Base-by-base conservation (phyloP, 2,888 invertebrate species). In the Zelleria hepariella region DNA sequence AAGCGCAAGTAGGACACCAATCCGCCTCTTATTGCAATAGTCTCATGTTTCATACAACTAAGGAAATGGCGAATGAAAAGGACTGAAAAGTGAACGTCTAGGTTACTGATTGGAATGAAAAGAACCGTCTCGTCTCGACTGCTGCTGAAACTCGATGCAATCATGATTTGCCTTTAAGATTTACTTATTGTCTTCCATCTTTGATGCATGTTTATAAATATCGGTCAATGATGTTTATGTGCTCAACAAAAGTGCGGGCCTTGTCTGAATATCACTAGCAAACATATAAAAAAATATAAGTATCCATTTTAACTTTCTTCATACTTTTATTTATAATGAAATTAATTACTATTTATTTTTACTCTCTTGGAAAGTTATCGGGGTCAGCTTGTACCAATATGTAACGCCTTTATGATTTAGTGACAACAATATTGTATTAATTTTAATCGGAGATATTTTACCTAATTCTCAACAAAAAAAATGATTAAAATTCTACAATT, bases 111-210 rank as follows among this genome's bases (percentile, higher is more conserved):
- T 15, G 32, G 15, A 10, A 42, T 15, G 32, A 42, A 42, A n/a
- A n/a, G n/a, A n/a, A n/a, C n/a, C n/a, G n/a, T n/a, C n/a, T 15
- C 15, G 15, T 42, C 15, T 15, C 2, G 1, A 15, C 15, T 10
- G 32, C 32, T 42, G 15, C 32, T 42, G 32, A 42, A 42, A 42
- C 32, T 42, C 4, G 32, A 15, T 42, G 18, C 20, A n/a, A 49
- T 21, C 49, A 48, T 49, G 2, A 18, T 20, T 51, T 23, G 23
- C 8, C 23, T 51, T 51, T 21, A 51, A 51, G 21, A 51, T 21
- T 20, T 51, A 20, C 60, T 61, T 64, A 58, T 63, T 63, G 74
- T 71, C 74, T 75, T 75, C 73, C 69, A 54, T n/a, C 54, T 26
- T 23, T 10, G 26, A 26, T 18, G 32, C 10, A 42, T 10, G 32